phyloP scores from a whole-genome alignment of 1,140 invertebrate species.

The Ericerus pela region DNA sequence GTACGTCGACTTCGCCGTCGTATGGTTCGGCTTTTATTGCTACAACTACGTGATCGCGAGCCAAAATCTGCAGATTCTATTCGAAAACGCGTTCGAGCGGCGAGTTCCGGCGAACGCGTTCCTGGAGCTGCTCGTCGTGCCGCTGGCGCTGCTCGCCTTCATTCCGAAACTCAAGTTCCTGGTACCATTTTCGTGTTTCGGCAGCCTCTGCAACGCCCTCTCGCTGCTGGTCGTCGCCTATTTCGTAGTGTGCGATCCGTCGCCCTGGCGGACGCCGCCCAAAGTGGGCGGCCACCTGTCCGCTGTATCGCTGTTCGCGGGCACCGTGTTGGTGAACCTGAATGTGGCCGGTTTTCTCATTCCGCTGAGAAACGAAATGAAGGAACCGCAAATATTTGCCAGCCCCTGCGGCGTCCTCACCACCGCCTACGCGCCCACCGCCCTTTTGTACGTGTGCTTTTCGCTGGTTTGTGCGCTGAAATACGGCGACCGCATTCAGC shows the following conservation, averaged over 20 bases:
- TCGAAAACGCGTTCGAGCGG: slow-evolving; percentile 13
- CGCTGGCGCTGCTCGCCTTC: slow-evolving; percentile 48
- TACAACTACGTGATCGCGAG: neutral
- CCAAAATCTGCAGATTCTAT: neutral
- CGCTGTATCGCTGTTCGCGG: slow-evolving; percentile 44
- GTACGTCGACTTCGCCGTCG: neutral
- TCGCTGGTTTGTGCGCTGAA: slow-evolving; percentile 39
- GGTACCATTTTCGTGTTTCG: slow-evolving; percentile 54
- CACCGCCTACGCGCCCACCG: slow-evolving; percentile 34
- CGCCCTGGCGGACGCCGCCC: slow-evolving; percentile 35
- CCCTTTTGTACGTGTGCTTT: slow-evolving; percentile 31
- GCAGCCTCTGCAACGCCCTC: slow-evolving; percentile 45
- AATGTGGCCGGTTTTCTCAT: slow-evolving; percentile 46
- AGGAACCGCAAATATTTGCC: slow-evolving; percentile 31
- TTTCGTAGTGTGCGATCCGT: slow-evolving; percentile 44
- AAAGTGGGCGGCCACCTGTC: slow-evolving; percentile 30
- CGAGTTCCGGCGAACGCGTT: slow-evolving; percentile 33
- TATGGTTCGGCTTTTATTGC: neutral
- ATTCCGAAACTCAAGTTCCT: slow-evolving; percentile 55
- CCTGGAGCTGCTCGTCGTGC: slow-evolving; percentile 42
- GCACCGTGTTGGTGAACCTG: slow-evolving; percentile 47
- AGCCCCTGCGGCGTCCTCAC: slow-evolving; percentile 35
- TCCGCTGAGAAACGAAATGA: slow-evolving; percentile 39
- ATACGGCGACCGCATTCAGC: slow-evolving; percentile 32
- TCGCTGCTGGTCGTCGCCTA: slow-evolving; percentile 51